Base-by-base conservation (phyloP, 2,113 vertebrate species). In the Anseranas semipalmata region DNA sequence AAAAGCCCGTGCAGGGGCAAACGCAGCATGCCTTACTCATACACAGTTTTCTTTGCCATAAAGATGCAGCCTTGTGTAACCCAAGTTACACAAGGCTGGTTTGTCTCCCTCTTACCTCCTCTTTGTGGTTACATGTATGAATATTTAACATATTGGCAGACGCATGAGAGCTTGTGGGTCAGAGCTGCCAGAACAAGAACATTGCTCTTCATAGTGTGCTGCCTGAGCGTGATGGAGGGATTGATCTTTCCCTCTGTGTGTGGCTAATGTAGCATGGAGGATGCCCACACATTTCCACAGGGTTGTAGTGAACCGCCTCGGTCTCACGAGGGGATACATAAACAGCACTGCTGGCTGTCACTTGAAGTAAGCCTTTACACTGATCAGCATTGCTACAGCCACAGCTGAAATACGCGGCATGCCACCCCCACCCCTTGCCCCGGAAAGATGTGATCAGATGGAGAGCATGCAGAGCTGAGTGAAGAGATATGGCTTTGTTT, bases 81-180 rank as follows among this genome's bases (percentile, higher is more conserved):
- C 19, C 59, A 19, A 66, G 16, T 60, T 65, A 63, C 62, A 65
- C 39, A 65, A 18, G 62, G 37, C 45, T 59, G 24, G 27, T 43
- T 70, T 94, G 46, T 90, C 65, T 89, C 91, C 85, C 77, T 80
- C 50, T 87, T 63, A 65, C 21, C n/a, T 60, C 65, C 30, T 81
- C 14, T 82, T 87, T 58, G 33, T 45, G 35, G 37, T 76, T 33
- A 77, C 32, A 22, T 10, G 2, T 88, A 90, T 95, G 83, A 63
- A 67, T 62, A 67, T 81, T 90, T 86, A 33, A 50, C 67, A 43
- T 86, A 66, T 79, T 45, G 41, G 48, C 83, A 85, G 55, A 60
- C 66, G 45, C n/a, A 35, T 43, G 45, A 20, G 27, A 43, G 13
- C 37, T 71, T 7, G 4, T 56, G 79, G 43, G 67, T 71, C 46